Conservation (phyloP, 2,797 vertebrate species). For the Typhlichthys eigenmanni region DNA sequence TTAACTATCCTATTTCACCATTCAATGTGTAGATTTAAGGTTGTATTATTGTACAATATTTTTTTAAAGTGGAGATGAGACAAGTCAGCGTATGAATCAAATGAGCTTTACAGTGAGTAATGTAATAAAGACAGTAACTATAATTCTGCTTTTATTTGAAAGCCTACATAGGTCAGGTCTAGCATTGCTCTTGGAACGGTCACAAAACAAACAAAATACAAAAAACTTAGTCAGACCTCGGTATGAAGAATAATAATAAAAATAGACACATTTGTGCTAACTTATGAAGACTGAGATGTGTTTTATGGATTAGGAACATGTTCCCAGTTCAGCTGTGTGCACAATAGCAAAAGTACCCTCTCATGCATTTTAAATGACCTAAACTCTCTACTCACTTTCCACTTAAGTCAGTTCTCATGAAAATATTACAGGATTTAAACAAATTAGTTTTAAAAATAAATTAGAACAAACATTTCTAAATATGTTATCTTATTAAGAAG, state of each 20-base stretch:
- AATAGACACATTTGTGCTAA: background rate
- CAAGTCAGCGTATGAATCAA: background rate
- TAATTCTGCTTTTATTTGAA: slow-evolving; percentile 14
- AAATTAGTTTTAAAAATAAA: slow-evolving; percentile 45
- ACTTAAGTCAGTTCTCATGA: slow-evolving; percentile 14
- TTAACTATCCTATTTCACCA: too few relatives aligned
- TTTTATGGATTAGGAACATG: background rate
- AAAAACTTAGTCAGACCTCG: background rate
- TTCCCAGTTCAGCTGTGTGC: background rate
- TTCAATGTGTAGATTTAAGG: too few relatives aligned
- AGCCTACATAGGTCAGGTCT: slow-evolving; percentile 10
- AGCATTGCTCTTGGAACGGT: background rate
- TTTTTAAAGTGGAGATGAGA: too few relatives aligned
- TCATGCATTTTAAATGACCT: slow-evolving; percentile 3
- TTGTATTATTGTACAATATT: too few relatives aligned
- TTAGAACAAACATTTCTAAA: slow-evolving; percentile 38
- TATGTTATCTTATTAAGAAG: slow-evolving; percentile 32
- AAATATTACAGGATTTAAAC: slow-evolving; percentile 36
- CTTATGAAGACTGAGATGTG: background rate
- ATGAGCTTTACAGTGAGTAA: too few relatives aligned
- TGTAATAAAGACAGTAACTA: background rate
- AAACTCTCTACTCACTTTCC: slow-evolving; percentile 6
- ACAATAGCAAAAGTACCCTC: background rate
- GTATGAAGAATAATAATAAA: background rate
- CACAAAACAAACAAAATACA: background rate